Base-by-base conservation (phyloP, 2,113 vertebrate species). In the Tringa solitaria region DNA sequence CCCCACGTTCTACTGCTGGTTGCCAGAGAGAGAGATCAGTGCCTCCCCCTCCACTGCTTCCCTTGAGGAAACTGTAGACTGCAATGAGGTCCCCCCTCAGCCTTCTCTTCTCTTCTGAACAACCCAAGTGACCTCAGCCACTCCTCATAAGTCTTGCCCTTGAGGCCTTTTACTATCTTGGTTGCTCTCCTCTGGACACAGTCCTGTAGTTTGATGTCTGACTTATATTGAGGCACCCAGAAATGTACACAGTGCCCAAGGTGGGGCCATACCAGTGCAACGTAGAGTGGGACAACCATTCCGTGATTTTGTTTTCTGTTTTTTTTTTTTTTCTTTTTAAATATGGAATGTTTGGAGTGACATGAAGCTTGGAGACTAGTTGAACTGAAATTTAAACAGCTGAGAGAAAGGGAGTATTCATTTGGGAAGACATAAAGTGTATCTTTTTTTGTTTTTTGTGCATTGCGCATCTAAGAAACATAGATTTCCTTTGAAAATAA, bases 41-140 rank as follows among this genome's bases (percentile, higher is more conserved):
- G 30, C 10, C 26, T 60, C 19, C 33, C 26, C 26, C 10, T 22
- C 56, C 1, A 0, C n/a, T 37, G 43, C 10, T 20, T 8, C 2
- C 26, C 21, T 22, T 30, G 43, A 37, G 43, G 43, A 46, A 18
- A 57, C 2, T 48, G 56, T 30, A 46, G 43, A 9, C 26, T 48
- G 13, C 13, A 1, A 5, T n/a, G 35, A 22, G 54, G 35, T n/a
- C 11, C 15, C 13, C 22, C 24, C 13, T 27, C 53, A 59, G n/a
- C 18, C 53, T 54, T 30, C 26, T 28, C 17, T 48, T 35, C 24
- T 46, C 16, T 32, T 27, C 27, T 53, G 35, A 72, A 23, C 35
- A 72, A 73, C 3, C 54, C 26, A 35, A 10, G 45, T 37, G 57
- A 61, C 26, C 43, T 30, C 43, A 60, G 26, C 33, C 1, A 3